Conservation (phyloP, 2,113 vertebrate genomes). For the Epinephelus lanceolatus region DNA sequence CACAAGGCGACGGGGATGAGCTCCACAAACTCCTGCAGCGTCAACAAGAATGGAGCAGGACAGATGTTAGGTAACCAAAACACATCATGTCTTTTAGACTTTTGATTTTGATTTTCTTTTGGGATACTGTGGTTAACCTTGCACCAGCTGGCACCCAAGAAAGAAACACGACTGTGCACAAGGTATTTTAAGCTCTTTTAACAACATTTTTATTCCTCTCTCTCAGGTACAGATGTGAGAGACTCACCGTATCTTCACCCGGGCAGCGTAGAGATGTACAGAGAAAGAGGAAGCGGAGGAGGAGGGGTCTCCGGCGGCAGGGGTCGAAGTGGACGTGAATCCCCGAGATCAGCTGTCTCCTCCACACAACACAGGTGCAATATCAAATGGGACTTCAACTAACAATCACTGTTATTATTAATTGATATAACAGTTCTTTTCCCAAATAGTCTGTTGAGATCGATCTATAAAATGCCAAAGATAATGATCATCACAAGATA, state of each 20-base stretch:
- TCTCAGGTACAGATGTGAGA: slow-evolving; percentile 86
- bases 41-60: slow-evolving; percentile 88
- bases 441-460: not conserved
- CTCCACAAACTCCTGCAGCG: slow-evolving; percentile 54
- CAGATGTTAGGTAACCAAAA: slow-evolving; percentile 84
- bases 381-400: not conserved
- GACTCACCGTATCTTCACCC: slow-evolving; percentile 88
- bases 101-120: too few species aligned
- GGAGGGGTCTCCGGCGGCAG: slow-evolving; percentile 79
- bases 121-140: too few species aligned
- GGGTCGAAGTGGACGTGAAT: slow-evolving; percentile 90
- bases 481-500: not conserved
- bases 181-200: too few species aligned
- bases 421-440: not conserved
- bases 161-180: too few species aligned
- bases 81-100: not conserved
- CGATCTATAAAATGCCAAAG: not conserved
- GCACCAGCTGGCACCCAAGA: too few species aligned
- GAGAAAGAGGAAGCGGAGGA: slow-evolving; percentile 81
- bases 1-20: slow-evolving; percentile 88
- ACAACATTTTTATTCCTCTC: not conserved
- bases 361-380: slow-evolving; percentile 86
- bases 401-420: not conserved
- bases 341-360: slow-evolving; percentile 86
- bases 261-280: slow-evolving; percentile 86